Base-by-base conservation (phyloP, 2,888 invertebrate genomes). In the Stenotaenia linearis region DNA sequence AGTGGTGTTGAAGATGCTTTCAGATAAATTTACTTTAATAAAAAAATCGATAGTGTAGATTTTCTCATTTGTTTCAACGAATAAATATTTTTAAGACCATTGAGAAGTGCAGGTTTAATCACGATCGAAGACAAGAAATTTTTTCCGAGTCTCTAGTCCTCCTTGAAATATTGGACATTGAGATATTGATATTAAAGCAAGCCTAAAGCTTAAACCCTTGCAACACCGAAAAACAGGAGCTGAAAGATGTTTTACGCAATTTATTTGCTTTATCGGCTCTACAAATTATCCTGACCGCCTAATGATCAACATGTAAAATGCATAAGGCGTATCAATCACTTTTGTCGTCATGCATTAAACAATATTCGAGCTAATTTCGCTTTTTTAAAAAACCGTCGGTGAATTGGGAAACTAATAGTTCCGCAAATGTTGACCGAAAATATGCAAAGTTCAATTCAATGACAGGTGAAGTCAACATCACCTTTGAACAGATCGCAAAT, bases 381-480 rank as follows among this genome's bases (percentile, higher is more conserved):
- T n/a, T n/a, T n/a, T n/a, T n/a, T n/a, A n/a, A n/a, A n/a, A n/a
- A n/a, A n/a, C n/a, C n/a, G n/a, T n/a, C n/a, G n/a, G n/a, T 18
- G 7, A 3, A 69, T 28, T 69, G 25, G 12, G 0, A 28, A 25
- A 25, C 15, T 69, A 69, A 69, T 69, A 21, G 50, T 18, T 50
- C 18, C 3, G 18, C 50, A 25, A 69, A 69, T 28, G 28, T 28
- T 28, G 69, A 28, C 28, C 2, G 2, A 21, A 23, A 69, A 69
- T 15, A 25, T 69, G 25, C 25, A 69, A 69, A 69, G 28, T 25
- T 69, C 69, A 69, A 15, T 12, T 5, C 25, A 28, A 25, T 69
- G 69, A n/a, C 25, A 69, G 69, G 25, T 69, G 69, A 69, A 69
- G 69, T 69, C 69, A 28, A 69, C 69, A 69, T 69, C 69, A 28